Base-by-base conservation (phyloP, 2,888 invertebrate species). In the Malthinus flaveolus region DNA sequence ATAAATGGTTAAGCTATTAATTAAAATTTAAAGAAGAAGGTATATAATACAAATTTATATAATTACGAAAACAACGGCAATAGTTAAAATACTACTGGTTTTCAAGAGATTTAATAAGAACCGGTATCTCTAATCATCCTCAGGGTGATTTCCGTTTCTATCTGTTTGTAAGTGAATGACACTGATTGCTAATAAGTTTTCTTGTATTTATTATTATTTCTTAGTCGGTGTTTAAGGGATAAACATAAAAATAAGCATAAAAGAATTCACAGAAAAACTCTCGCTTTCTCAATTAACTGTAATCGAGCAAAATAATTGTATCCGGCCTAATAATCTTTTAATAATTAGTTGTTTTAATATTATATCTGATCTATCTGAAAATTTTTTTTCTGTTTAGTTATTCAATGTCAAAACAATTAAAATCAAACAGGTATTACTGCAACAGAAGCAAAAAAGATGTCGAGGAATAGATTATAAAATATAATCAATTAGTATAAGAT, bases 141-240 rank as follows among this genome's bases (percentile, higher is more conserved):
- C 36, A 39, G 57, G 52, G 48, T 57, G 47, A 56, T 39, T 51
- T 56, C 39, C 4, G 31, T 33, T 42, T 45, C 35, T 56, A 53
- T 36, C 31, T 37, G 42, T 49, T 35, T 35, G 37, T 10, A 56
- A 35, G 49, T 52, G 56, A 60, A 60, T 56, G 56, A 56, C 60
- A 61, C 47, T 61, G 57, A 57, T 61, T 61, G 47, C 53, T 53
- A 31, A 35, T 52, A 54, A 53, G 49, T 50, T 57, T 61, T 57
- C 53, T 53, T 54, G 36, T 49, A 54, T 57, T 56, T 56, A 55
- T n/a, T 15, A 42, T 42, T 42, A 42, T 15, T 42, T 11, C n/a
- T 42, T n/a, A 42, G 39, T 15, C n/a, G 23, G 5, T 23, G 23
- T 23, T 23, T 23, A 23, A 23, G 23, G 23, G 23, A 23, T 23